Evolutionary conservation across 2,113 vertebrate genomes (phyloP).

Genomic region (Orycteropus afer): DNA sequence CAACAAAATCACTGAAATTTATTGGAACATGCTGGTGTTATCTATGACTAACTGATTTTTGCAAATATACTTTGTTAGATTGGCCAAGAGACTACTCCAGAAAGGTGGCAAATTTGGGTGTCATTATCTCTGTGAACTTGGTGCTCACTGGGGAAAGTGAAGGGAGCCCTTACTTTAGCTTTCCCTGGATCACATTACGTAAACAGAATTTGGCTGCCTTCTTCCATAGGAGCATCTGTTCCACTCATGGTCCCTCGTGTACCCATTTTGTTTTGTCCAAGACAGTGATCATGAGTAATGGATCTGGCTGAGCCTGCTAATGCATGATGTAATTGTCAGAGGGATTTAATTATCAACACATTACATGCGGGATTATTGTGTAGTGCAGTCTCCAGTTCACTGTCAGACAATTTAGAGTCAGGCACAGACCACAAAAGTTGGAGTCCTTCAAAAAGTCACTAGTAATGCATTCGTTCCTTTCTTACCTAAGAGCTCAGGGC

Average conservation of each 20-base stretch:
- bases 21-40: neutral
- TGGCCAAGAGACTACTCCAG: constrained; percentile 13
- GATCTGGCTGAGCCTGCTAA: constrained; percentile 91
- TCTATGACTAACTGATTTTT: neutral
- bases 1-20: neutral
- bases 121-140: constrained; percentile 49
- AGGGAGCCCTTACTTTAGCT: constrained; percentile 76
- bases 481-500: neutral
- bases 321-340: constrained; percentile 96
- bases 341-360: constrained; percentile 92
- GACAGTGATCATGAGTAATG: constrained; percentile 91
- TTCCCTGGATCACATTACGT: constrained; percentile 86
- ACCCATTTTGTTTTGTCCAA: constrained; percentile 91
- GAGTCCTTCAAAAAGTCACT: neutral
- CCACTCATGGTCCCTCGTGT: constrained; percentile 85
- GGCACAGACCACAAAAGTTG: neutral
- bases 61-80: neutral
- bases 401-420: constrained; percentile 70
- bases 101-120: constrained; percentile 44
- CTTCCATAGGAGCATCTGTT: constrained; percentile 87
- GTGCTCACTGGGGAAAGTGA: constrained; percentile 60
- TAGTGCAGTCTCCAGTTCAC: constrained; percentile 62
- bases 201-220: constrained; percentile 89
- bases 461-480: neutral
- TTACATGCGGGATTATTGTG: constrained; percentile 87